Percentiles rank a stretch among this genome's conserved stretches.
These are phyloP conservation scores for Schrankia costaestrigalis DNA, from an alignment of 2,888 invertebrate genomes.

Conservation along the genomic window DNA sequence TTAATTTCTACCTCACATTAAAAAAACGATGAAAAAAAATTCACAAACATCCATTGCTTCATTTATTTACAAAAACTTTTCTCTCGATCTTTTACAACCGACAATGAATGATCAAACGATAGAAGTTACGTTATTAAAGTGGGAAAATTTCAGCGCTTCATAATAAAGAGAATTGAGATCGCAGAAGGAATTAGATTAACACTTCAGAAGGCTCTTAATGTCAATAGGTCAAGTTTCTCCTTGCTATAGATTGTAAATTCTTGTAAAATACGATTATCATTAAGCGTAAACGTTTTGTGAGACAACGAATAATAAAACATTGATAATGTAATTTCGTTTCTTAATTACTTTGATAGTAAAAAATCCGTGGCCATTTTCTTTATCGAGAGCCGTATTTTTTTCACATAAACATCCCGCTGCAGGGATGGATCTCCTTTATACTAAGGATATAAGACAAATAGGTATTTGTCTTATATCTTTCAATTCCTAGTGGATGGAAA, in stretches of 20 bases:
- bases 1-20: constrained; percentile 11
- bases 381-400: too few species aligned
- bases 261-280: too few species aligned
- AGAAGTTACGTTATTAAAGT: constrained; percentile 16
- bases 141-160: constrained; percentile 19
- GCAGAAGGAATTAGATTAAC: constrained; percentile 29
- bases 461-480: too few species aligned
- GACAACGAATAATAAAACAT: too few species aligned
- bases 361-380: too few species aligned
- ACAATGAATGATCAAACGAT: constrained; percentile 20
- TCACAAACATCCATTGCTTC: constrained; percentile 3
- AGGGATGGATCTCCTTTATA: too few species aligned
- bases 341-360: too few species aligned
- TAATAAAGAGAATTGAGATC: constrained; percentile 24
- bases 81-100: constrained; percentile 10
- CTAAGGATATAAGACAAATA: too few species aligned
- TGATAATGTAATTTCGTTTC: too few species aligned
- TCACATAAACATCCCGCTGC: too few species aligned
- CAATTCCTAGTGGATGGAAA: too few species aligned
- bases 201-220: constrained; percentile 14
- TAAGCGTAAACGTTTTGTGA: too few species aligned
- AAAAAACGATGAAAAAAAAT: constrained; percentile 7
- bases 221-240: constrained; percentile 21
- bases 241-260: constrained; percentile 8
- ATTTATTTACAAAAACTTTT: constrained; percentile 14